Evolutionary conservation across 2,113 vertebrate species (phyloP).

Genomic region (Miniopterus natalensis): DNA sequence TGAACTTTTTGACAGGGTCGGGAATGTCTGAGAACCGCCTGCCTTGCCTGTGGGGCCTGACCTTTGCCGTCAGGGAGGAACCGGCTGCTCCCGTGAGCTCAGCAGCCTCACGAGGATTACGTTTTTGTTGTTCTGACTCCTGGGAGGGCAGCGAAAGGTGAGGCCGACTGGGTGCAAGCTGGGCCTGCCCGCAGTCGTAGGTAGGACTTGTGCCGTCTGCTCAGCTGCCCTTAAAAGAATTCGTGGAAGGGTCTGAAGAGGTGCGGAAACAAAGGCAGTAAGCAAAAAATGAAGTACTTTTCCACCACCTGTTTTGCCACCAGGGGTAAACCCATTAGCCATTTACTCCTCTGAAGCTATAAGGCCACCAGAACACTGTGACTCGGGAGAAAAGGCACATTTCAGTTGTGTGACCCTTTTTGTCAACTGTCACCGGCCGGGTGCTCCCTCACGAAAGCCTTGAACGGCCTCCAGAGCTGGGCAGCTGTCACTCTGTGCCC

Average conservation of each 20-base stretch:
- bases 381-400: background rate
- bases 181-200: accelerated
- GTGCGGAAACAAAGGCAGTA: background rate
- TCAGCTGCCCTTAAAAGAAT: background rate
- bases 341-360: background rate
- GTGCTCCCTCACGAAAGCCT: background rate
- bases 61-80: background rate
- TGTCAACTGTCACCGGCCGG: background rate
- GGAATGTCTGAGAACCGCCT: background rate
- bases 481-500: background rate
- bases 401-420: no score
- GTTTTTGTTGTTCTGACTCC: background rate
- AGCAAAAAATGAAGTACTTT: background rate
- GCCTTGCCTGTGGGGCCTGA: background rate
- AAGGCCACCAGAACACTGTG: background rate
- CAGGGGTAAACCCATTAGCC: background rate
- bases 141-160: background rate
- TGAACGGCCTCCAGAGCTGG: accelerated
- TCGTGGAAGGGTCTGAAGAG: background rate
- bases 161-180: background rate
- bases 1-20: background rate
- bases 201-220: background rate
- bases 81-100: background rate
- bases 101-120: background rate
- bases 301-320: background rate